Evolutionary conservation across 1,140 invertebrate species (phyloP).

Genomic region (Chironomus striatipennis): DNA sequence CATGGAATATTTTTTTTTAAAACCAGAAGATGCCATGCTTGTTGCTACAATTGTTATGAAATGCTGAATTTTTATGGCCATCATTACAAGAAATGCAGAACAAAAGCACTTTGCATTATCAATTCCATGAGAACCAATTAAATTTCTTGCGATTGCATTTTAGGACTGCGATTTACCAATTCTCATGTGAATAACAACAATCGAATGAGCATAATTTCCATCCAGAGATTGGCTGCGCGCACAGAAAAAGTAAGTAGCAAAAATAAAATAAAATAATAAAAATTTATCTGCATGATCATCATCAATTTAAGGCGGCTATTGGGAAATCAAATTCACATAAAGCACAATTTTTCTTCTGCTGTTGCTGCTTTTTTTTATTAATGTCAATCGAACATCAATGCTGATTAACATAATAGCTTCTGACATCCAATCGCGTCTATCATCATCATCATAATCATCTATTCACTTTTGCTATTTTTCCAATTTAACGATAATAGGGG

Average conservation of each 20-base stretch:
- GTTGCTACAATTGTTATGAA: too few species aligned
- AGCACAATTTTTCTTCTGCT: neutral
- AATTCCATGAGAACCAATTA: constrained; percentile 20
- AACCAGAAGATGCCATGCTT: too few species aligned
- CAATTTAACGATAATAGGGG: too few species aligned
- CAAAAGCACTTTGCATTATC: neutral
- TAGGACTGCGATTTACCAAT: neutral
- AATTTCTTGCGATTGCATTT: neutral
- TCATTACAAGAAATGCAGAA: too few species aligned
- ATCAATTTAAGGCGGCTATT: neutral
- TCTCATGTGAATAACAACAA: constrained; percentile 9
- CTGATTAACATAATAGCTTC: constrained; percentile 18
- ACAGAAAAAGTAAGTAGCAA: neutral
- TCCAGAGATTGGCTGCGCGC: neutral
- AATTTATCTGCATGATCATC: constrained; percentile 7
- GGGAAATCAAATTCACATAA: constrained; percentile 20
- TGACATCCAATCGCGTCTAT: neutral
- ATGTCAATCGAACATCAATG: neutral
- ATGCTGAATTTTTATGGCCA: too few species aligned
- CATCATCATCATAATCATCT: too few species aligned
- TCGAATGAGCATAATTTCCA: neutral
- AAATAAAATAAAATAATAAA: too few species aligned
- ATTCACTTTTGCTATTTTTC: too few species aligned
- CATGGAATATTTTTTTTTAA: too few species aligned
- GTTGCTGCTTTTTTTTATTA: neutral